Evolutionary conservation across 2,888 invertebrate genomes (phyloP), one percentile per base, ranked within the genome.

Genomic region (Clepsis dumicolana): DNA sequence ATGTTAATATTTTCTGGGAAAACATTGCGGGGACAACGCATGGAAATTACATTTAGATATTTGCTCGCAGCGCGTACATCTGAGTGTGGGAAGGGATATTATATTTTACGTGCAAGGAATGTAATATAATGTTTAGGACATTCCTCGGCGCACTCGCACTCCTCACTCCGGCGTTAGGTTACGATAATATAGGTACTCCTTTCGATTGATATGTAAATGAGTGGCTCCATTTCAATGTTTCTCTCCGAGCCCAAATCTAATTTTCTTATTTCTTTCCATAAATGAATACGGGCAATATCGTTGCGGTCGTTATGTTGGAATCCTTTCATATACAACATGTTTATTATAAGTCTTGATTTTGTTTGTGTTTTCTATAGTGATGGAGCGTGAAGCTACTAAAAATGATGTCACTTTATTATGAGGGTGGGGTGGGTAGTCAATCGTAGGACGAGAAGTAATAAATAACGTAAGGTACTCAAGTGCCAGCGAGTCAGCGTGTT

Each of bases 41-140:
- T 93, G 91, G 92, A 93, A 93, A 93, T 93, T 92, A 93, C 93
- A 93, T 93, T 93, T 92, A 91, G 93, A 92, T 93, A 93, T 93
- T 93, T 93, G 91, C 86, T 90, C 89, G 88, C 87, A 84, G 83
- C 89, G 90, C 89, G 90, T 91, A 90, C 88, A 82, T 85, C 85
- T 83, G 88, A 88, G 88, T 91, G 89, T 85, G 91, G 88, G 91
- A 88, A 85, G 88, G 87, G 90, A 92, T 92, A 93, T 93, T 93
- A 93, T 93, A 91, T 93, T 92, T 91, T 93, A 93, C 93, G 93
- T 93, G 93, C 88, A 87, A 83, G 81, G 93, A 93, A 93, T 93
- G 89, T 90, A 89, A 91, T 91, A 91, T 91, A 91, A 91, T 90
- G 90, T 88, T 90, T 90, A 93, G 91, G 85, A 82, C 86, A 85